A percentile compares a stretch with the other conserved stretches of the same genome.
Conservation (phyloP, 53 echinoderm and acorn worm genomes). For the Patiria pectinifera region DNA sequence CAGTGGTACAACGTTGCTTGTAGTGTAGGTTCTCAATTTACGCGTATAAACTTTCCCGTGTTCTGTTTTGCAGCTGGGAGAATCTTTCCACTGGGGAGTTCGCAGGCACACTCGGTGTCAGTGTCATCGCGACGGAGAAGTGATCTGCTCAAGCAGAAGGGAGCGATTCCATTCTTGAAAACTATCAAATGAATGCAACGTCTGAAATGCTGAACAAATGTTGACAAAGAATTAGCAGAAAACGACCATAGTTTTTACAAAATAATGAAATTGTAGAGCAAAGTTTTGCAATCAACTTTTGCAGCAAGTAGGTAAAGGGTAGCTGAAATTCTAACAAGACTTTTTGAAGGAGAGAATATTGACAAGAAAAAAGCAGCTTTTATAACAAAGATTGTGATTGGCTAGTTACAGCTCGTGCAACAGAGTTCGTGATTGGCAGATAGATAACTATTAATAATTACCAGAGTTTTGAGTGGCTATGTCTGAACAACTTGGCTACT, state of each 20-base stretch:
- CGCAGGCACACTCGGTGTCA: constrained; percentile 9
- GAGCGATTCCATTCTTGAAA: background rate
- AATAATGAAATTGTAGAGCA: background rate
- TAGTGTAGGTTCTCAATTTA: too few relatives aligned
- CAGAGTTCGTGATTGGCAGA: background rate
- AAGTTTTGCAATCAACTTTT: background rate
- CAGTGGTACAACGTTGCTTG: too few relatives aligned
- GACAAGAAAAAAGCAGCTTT: background rate
- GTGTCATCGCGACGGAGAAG: constrained; percentile 40
- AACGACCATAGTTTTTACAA: background rate
- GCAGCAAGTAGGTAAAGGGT: background rate
- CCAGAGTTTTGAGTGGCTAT: too few relatives aligned
- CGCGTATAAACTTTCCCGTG: background rate
- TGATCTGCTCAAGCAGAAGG: constrained; percentile 26
- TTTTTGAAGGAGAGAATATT: background rate
- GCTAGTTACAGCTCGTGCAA: background rate
- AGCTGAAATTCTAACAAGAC: background rate
- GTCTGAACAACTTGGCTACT: too few relatives aligned
- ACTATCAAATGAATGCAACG: background rate
- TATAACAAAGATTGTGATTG: background rate
- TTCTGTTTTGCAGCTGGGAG: constrained; percentile 34
- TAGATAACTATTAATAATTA: background rate
- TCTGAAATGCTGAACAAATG: background rate
- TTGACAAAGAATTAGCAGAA: background rate
- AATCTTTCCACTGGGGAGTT: constrained; percentile 19